A percentile compares a stretch with the other conserved stretches of the same genome.
These are phyloP conservation scores for Troglohyphantes excavatus DNA, from an alignment of 2,888 invertebrate species.

Conservation along the genomic window DNA sequence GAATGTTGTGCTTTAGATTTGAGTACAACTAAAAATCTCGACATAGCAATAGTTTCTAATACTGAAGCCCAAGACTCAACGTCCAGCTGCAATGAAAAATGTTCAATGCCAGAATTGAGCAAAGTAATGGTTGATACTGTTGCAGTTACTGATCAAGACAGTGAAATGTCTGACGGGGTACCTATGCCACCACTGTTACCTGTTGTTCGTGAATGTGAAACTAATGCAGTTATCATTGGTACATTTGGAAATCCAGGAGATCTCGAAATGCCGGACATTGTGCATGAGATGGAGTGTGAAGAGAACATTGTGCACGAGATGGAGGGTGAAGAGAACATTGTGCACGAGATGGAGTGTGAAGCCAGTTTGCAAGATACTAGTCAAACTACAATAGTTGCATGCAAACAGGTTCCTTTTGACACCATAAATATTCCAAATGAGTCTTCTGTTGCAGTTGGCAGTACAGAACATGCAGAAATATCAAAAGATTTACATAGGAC, in stretches of 20 bases:
- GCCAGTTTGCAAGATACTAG: too few relatives aligned
- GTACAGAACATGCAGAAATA: too few relatives aligned
- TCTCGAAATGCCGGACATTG: neutral
- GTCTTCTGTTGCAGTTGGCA: too few relatives aligned
- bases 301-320: too few relatives aligned
- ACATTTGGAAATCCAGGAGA: neutral
- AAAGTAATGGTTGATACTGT: too few relatives aligned
- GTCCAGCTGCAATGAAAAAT: neutral
- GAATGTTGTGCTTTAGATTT: neutral
- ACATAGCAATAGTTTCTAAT: neutral
- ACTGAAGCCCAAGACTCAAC: neutral
- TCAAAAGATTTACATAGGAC: too few relatives aligned
- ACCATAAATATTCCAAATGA: too few relatives aligned
- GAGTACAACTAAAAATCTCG: neutral
- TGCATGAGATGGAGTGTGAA: neutral
- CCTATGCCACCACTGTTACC: neutral
- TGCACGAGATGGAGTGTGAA: too few relatives aligned
- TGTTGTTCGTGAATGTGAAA: neutral
- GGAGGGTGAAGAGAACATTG: too few relatives aligned
- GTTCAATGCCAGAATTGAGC: neutral
- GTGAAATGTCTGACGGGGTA: neutral
- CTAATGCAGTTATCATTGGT: neutral
- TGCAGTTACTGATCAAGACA: neutral
- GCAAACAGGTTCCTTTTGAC: too few relatives aligned
- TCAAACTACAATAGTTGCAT: too few relatives aligned